These are phyloP conservation scores for Phylloscopus trochiloides DNA, from an alignment of 2,113 vertebrate genomes.

Conservation along the genomic window DNA sequence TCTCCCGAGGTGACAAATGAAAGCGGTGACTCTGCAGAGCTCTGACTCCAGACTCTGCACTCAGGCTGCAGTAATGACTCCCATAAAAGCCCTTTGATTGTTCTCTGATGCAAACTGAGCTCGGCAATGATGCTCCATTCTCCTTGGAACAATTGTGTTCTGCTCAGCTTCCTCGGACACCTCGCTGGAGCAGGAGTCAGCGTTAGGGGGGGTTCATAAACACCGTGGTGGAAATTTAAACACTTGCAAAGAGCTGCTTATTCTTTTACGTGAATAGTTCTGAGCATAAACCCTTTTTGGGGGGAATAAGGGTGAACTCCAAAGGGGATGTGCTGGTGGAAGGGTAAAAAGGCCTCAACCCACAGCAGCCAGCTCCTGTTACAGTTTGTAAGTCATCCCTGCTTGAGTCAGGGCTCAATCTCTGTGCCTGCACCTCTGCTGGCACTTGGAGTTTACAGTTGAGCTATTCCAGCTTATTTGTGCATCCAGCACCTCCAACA, in stretches of 20 bases:
- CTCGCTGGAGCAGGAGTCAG: not conserved
- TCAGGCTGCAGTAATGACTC: not conserved
- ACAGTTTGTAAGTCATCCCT: not conserved
- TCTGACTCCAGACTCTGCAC: not conserved
- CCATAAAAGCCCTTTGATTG: not conserved
- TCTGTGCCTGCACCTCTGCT: not conserved
- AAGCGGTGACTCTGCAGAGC: not conserved
- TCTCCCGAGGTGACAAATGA: slow-evolving; percentile 21
- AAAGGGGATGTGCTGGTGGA: not conserved
- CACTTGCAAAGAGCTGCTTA: not conserved
- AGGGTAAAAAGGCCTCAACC: not conserved
- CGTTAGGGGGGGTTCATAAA: not conserved
- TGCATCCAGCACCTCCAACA: not conserved
- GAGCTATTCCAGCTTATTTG: not conserved
- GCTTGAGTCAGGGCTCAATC: not conserved
- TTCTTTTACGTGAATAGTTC: accelerated
- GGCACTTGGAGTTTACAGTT: not conserved
- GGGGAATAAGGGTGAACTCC: too few species aligned
- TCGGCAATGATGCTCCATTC: not conserved
- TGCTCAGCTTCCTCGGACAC: not conserved
- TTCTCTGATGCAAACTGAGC: slow-evolving; percentile 13
- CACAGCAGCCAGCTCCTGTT: not conserved
- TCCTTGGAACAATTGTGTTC: not conserved
- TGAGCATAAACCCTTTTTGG: not conserved
- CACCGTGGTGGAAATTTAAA: not conserved